Evolutionary conservation across 2,113 vertebrate species (phyloP), one percentile per base, ranked within the genome.

Genomic region (Dissostichus mawsoni): DNA sequence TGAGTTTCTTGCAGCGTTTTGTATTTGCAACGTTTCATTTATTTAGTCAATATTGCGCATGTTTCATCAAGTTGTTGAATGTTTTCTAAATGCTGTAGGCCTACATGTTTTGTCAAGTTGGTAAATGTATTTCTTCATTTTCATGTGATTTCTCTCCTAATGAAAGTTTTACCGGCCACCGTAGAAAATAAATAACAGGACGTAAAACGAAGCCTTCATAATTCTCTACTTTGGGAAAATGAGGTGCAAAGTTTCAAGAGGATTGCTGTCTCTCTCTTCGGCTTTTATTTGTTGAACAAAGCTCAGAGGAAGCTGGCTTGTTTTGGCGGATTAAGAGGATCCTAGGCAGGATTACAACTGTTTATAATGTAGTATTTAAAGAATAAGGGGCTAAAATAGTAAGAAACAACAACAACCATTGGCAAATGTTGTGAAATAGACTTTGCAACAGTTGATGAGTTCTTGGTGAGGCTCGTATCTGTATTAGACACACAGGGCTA

Each of bases 141-240:
- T 29, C 29, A 29, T 29, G 29, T 29, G 3, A 29, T 29, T 29
- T 29, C 29, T 29, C 36, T 41, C 36, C 36, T 41, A 41, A 36
- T 41, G 36, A 7, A 41, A 41, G 36, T 41, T 0, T n/a, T n/a
- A n/a, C n/a, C n/a, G 36, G 36, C 36, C 36, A 5, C 36, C 55
- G 33, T 18, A 70, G 45, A 59, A 61, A 65, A 76, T 44, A 63
- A 23, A 11, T 59, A 58, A 65, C 70, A 56, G 76, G 23, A 61
- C 14, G 55, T 77, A 45, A 82, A 75, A 68, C 76, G 29, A 82
- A 83, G 62, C 50, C 71, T 51, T 82, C 63, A 72, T 86, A 84
- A 84, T 81, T 81, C 76, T 74, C 51, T 69, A 45, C 73, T 68
- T 66, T 72, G 72, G 47, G 58, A 11, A 82, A 84, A 80, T 14